Evolutionary conservation across 2,888 invertebrate genomes (phyloP).

Genomic region (Hipparchia sbordonii): DNA sequence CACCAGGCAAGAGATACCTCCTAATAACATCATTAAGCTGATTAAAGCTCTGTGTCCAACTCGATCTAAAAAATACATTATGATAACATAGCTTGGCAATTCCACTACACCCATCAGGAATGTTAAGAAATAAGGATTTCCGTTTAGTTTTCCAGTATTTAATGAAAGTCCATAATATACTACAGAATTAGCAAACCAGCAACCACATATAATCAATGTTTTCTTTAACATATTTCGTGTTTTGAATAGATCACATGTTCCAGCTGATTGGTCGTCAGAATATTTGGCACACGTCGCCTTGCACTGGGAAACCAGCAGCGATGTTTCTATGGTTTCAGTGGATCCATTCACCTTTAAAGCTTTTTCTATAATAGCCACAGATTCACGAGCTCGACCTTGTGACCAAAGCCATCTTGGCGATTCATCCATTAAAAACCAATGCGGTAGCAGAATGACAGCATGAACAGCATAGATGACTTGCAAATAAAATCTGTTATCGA

Average conservation of each 20-base stretch:
- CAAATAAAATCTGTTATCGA: slow-evolving; percentile 88
- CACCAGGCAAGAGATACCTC: slow-evolving; percentile 89
- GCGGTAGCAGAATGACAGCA: slow-evolving; percentile 86
- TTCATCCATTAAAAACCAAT: slow-evolving; percentile 94
- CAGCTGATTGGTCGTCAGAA: slow-evolving; percentile 78
- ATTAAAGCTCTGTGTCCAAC: slow-evolving; percentile 90
- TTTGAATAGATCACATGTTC: slow-evolving; percentile 88
- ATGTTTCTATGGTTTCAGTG: slow-evolving; percentile 84
- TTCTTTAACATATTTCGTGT: slow-evolving; percentile 90
- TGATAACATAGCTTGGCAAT: slow-evolving; percentile 89
- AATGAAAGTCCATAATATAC: slow-evolving; percentile 93
- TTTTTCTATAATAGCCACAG: slow-evolving; percentile 88
- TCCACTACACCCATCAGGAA: slow-evolving; percentile 92
- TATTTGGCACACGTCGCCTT: slow-evolving; percentile 78
- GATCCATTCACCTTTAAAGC: slow-evolving; percentile 88
- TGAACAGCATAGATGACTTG: slow-evolving; percentile 91
- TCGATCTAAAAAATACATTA: slow-evolving; percentile 89
- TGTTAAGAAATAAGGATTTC: slow-evolving; percentile 91
- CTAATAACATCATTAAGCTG: slow-evolving; percentile 89
- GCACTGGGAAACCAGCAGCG: slow-evolving; percentile 85
- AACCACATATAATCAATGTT: slow-evolving; percentile 90
- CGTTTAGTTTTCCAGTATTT: slow-evolving; percentile 89
- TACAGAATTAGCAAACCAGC: slow-evolving; percentile 94
- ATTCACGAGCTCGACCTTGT: slow-evolving; percentile 89
- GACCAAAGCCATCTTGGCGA: slow-evolving; percentile 95